phyloP scores from a whole-genome alignment of 2,888 invertebrate species.

The Tineola bisselliella region DNA sequence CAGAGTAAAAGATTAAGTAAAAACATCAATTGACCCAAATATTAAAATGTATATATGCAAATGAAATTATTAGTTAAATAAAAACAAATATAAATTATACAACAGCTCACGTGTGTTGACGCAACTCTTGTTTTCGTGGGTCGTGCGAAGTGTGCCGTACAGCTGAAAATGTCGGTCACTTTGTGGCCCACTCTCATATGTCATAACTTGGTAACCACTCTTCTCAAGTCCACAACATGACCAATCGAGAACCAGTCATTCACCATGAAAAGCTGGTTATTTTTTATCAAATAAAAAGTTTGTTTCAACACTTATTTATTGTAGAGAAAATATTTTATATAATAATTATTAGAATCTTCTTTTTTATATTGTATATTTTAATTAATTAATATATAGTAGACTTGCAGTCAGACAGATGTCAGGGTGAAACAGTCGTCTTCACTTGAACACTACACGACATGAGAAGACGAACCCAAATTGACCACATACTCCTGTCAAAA shows the following conservation, averaged over 20 bases:
- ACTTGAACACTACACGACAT: too few relatives aligned
- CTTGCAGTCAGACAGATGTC: too few relatives aligned
- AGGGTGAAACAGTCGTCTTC: too few relatives aligned
- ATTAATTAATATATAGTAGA: too few relatives aligned
- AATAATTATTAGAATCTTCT: too few relatives aligned
- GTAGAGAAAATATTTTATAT: not conserved
- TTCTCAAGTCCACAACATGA: constrained; percentile 24
- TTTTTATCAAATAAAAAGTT: not conserved
- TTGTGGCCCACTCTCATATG: constrained; percentile 55
- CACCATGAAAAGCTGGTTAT: not conserved
- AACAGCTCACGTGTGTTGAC: constrained; percentile 31
- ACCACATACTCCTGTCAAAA: too few relatives aligned
- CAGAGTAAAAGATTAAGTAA: too few relatives aligned
- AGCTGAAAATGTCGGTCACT: constrained; percentile 52
- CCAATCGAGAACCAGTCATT: not conserved
- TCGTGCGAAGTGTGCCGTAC: constrained; percentile 60
- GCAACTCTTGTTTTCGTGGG: constrained; percentile 59
- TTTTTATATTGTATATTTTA: too few relatives aligned
- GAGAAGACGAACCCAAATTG: too few relatives aligned
- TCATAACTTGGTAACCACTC: constrained; percentile 53
- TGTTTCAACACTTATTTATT: not conserved
- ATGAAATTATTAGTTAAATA: constrained; percentile 16
- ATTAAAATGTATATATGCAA: constrained; percentile 11
- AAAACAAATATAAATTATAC: constrained; percentile 18
- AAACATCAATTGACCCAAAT: not conserved